Evolutionary conservation across 2,888 invertebrate genomes (phyloP), one percentile per base, ranked within the genome.

Genomic region (Hipparchia sbordonii): DNA sequence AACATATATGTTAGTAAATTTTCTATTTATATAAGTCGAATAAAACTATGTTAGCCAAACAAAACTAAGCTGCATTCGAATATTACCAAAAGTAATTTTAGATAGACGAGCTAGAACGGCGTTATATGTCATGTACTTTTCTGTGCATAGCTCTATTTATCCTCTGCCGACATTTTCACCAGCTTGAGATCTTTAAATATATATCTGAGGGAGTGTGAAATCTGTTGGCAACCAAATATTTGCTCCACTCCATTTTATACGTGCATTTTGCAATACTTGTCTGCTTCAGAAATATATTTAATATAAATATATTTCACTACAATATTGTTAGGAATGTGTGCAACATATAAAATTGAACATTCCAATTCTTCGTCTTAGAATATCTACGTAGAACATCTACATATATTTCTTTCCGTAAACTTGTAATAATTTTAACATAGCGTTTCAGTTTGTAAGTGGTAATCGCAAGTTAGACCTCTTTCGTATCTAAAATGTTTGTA

Each of bases 211-310:
- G 52, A 61, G 69, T 61, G 69, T 69, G 60, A 69, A 69, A 69
- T 69, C 61, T 52, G 69, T 61, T 69, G 69, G 61, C 69, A 69
- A 60, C 69, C 69, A 69, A 69, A 69, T 69, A 69, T 69, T 69
- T 69, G 69, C 69, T 61, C 52, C 69, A 52, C 51, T 69, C 45
- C 51, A 61, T 33, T 69, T 69, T 67, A 59, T 48, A 59, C 67
- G 23, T 56, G 67, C 54, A 67, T 66, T 54, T 67, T 67, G 67
- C 57, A 67, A 67, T 59, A 59, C 10, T 67, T 60, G 67, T 59
- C 23, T 52, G 45, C 69, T 69, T 51, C 61, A 48, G 59, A 66
- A 33, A 66, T 66, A 52, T 51, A 69, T 69, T 60, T 45, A 61
- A 69, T 61, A 51, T 52, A 68, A 51, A 60, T 39, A 52, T 69